Evolutionary conservation across 2,113 vertebrate species (phyloP).

Genomic region (Scartelaos histophorus): DNA sequence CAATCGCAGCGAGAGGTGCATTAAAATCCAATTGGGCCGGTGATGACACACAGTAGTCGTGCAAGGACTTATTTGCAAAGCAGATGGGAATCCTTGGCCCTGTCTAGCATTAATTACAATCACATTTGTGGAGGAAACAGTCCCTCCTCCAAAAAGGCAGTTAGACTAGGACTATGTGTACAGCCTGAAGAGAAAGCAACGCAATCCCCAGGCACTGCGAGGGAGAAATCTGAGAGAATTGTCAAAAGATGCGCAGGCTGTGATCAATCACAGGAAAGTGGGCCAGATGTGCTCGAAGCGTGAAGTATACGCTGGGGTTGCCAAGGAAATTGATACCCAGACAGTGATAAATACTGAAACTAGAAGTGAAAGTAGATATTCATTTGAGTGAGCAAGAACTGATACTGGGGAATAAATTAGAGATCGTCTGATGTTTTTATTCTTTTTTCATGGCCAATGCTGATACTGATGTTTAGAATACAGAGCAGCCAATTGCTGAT

Average conservation of each 20-base stretch:
- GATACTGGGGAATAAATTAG: neutral
- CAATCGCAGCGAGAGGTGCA: conserved; percentile 46
- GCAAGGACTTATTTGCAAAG: conserved; percentile 70
- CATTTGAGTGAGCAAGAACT: neutral
- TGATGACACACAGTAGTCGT: conserved; percentile 72
- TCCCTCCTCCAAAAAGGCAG: conserved; percentile 59
- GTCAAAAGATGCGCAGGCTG: conserved; percentile 72
- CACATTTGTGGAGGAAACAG: conserved; percentile 74
- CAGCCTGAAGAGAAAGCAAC: conserved; percentile 71
- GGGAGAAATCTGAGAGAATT: conserved; percentile 69
- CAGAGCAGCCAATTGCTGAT: no score
- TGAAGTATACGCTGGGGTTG: conserved; percentile 27
- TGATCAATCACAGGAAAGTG: conserved; percentile 69
- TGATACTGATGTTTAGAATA: no score
- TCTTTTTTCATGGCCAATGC: no score
- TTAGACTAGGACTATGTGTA: conserved; percentile 67
- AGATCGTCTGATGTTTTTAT: no score
- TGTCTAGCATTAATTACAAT: conserved; percentile 76
- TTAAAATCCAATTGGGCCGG: conserved; percentile 69
- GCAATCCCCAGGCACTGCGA: conserved; percentile 65
- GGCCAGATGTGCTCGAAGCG: conserved; percentile 68
- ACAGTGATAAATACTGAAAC: neutral
- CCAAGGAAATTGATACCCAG: neutral
- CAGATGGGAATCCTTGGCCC: conserved; percentile 76
- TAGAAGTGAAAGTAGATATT: neutral